Base-by-base conservation (phyloP, 2,797 vertebrate genomes). In the Karalla daura region DNA sequence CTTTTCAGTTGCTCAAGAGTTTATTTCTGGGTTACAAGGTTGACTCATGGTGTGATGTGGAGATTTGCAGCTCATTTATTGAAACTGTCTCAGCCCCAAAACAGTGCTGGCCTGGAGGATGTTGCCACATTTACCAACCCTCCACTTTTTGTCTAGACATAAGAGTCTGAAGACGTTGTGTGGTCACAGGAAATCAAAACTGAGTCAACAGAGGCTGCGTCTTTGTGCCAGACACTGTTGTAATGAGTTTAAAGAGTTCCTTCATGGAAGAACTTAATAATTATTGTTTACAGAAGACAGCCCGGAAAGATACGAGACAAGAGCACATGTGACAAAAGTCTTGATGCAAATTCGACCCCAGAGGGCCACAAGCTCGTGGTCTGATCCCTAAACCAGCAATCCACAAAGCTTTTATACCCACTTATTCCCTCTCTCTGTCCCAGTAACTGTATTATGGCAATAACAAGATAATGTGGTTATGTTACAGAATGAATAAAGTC, bases 141-240 rank as follows among this genome's bases (percentile, higher is more conserved):
- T 58, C 55, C 43, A 53, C 46, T 46, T 64, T 74, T 74, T 47
- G 78, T 85, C 82, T 78, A 78, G 76, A 82, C 80, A 20, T 50
- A 65, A 80, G 67, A 15, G 37, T 67, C 32, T 69, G 20, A 72
- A 73, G 60, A 56, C 62, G 67, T 72, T 41, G 41, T 78, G 83
- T 70, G 80, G 74, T 86, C 54, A 53, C 70, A 58, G 77, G 65
- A 83, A 81, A 80, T 82, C 72, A 76, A 80, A 82, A 76, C 59
- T 41, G 37, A 81, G 43, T 70, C 70, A 70, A 47, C 56, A 60
- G 47, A 78, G 62, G 75, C 78, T 47, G 62, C 72, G 64, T 43
- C 63, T 80, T 74, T 62, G 32, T 27, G 20, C 67, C 72, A 83
- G 80, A 79, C 72, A 15, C 25, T 59, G 60, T 23, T 67, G 56